Percentiles rank a stretch among this genome's conserved stretches.
Conservation (phyloP, 2,113 vertebrate genomes). For the Oryzias celebensis region DNA sequence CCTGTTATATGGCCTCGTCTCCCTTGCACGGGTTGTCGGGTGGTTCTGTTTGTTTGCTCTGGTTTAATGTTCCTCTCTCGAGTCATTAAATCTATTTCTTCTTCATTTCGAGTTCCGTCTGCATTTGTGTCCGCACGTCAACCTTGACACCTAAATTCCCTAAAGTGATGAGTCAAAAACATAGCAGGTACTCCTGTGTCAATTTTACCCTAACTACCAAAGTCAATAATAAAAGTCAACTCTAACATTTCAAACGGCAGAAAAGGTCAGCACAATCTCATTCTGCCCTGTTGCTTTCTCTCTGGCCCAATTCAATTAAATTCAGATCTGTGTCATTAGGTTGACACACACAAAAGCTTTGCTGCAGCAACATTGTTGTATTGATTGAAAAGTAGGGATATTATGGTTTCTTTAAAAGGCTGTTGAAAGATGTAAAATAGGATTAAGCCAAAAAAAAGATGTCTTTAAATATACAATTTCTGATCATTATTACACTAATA, state of each 20-base stretch:
- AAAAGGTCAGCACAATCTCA: slow-evolving; percentile 49
- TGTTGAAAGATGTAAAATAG: slow-evolving; percentile 17
- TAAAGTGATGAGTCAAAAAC: slow-evolving; percentile 14
- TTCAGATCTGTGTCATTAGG: slow-evolving; percentile 36
- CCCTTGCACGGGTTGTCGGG: no score
- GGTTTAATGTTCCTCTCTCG: no score
- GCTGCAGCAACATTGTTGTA: slow-evolving; percentile 31
- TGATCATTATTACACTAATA: no score
- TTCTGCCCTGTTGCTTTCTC: slow-evolving; percentile 26
- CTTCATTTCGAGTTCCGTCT: no score
- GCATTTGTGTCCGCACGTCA: no score
- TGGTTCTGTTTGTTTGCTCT: no score
- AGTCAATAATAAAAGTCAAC: slow-evolving; percentile 52
- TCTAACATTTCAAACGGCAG: slow-evolving; percentile 48
- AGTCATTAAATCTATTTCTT: no score
- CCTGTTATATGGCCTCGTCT: no score
- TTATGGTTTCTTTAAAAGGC: slow-evolving; percentile 15
- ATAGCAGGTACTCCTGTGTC: slow-evolving; percentile 6
- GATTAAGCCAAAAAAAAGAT: not conserved
- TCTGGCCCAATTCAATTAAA: slow-evolving; percentile 46
- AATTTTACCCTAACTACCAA: slow-evolving; percentile 29
- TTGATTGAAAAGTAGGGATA: slow-evolving; percentile 40
- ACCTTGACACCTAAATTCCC: no score
- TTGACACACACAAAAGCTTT: slow-evolving; percentile 13
- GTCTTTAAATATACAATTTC: no score